Evolutionary conservation across 2,113 vertebrate species (phyloP).

Genomic region (Hirundichthys speculiger): DNA sequence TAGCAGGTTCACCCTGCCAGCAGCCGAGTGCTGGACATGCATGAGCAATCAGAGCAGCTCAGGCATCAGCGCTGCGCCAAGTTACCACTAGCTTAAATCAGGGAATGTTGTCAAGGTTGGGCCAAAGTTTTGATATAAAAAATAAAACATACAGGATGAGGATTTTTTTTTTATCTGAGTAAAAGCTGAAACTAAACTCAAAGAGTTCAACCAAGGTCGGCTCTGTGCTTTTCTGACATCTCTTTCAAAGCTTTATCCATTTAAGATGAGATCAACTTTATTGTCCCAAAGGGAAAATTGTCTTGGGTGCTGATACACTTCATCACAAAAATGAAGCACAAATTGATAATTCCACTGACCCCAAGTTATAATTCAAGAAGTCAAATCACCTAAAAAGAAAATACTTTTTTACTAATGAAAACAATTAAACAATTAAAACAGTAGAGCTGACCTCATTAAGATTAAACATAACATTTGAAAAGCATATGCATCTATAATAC

Average conservation of each 20-base stretch:
- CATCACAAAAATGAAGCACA: too few species aligned
- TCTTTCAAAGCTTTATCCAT: slow-evolving; percentile 1
- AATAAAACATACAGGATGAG: background rate
- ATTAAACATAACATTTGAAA: too few species aligned
- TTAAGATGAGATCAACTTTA: too few species aligned
- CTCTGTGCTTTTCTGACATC: background rate
- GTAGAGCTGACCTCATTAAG: too few species aligned
- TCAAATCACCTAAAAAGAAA: too few species aligned
- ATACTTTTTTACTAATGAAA: too few species aligned
- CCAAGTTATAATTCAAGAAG: too few species aligned
- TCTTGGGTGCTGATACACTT: too few species aligned
- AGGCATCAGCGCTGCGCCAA: background rate
- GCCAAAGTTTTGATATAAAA: background rate
- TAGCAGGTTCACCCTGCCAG: background rate
- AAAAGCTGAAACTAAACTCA: slow-evolving; percentile 5
- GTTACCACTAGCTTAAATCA: background rate
- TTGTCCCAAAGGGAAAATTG: too few species aligned
- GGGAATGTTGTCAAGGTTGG: slow-evolving; percentile 13
- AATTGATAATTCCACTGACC: too few species aligned
- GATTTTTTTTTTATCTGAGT: background rate
- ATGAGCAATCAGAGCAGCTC: background rate
- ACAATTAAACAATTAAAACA: too few species aligned
- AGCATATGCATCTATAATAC: too few species aligned
- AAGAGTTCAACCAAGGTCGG: slow-evolving; percentile 18
- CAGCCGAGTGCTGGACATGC: background rate